phyloP scores from a whole-genome alignment of 2,113 vertebrate genomes.

The Centropristis striata region DNA sequence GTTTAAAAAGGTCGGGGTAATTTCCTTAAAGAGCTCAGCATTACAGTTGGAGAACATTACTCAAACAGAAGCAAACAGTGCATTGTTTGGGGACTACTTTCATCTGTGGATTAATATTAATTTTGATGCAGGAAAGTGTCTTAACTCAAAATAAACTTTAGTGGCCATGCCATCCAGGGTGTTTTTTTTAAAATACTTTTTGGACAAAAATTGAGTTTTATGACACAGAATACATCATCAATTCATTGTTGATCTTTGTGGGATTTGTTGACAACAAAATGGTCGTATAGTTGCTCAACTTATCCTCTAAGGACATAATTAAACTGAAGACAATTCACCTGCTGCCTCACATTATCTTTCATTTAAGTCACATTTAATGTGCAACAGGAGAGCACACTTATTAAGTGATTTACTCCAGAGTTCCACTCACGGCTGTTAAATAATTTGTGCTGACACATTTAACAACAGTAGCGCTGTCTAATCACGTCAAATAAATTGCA shows the following conservation, averaged over 20 bases:
- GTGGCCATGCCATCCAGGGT: too few relatives aligned
- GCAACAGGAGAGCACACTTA: not conserved
- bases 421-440: conserved; percentile 12
- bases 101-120: not conserved
- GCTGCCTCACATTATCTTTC: not conserved
- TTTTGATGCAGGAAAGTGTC: not conserved
- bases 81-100: not conserved
- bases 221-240: too few relatives aligned
- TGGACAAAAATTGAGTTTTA: too few relatives aligned
- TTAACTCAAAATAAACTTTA: not conserved
- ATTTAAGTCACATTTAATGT: not conserved
- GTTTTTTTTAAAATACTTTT: too few relatives aligned
- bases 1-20: too few relatives aligned
- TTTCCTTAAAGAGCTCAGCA: not conserved
- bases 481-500: conserved; percentile 33
- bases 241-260: not conserved
- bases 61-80: not conserved
- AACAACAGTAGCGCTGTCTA: not conserved
- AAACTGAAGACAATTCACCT: not conserved
- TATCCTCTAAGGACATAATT: not conserved
- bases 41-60: too few relatives aligned
- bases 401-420: not conserved
- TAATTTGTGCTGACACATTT: conserved; percentile 20
- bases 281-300: not conserved
- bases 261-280: not conserved